Base-by-base conservation (phyloP, 2,113 vertebrate species). In the Aleadryas rufinucha region DNA sequence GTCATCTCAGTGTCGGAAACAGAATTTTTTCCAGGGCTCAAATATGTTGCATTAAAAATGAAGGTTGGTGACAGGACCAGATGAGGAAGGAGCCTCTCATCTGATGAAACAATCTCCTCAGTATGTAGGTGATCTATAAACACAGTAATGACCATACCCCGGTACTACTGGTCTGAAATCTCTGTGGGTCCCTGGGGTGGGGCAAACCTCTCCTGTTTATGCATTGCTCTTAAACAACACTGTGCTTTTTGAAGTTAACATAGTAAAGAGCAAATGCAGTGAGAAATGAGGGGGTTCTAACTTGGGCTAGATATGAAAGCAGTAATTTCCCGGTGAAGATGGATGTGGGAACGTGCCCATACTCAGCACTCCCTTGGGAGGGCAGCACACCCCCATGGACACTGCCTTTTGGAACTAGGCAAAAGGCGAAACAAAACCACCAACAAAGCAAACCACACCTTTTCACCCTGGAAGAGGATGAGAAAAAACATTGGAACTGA, bases 321-420 rank as follows among this genome's bases (percentile, higher is more conserved):
- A 6, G 30, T 15, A 3, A 22, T 66, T 59, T 89, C 39, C 72
- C 7, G 1, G 11, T 9, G 26, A 9, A 22, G 41, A 13, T 6
- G 19, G 63, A 37, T 3, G 9, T 13, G 33, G 20, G 49, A 61
- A 39, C 11, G 8, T 42, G 23, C 21, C 31, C 10, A 39, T 2
- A 1, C 30, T 26, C 5, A 1, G 31, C 54, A 44, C 1, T 1
- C n/a, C 42, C 5, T 1, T 33, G 23, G 0, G 14, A 93, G 44
- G 30, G 37, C 72, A 92, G 60, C 69, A 50, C 31, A 22, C 16
- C 42, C 41, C 47, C 35, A 19, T 0, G 2, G 41, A 45, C 24
- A 9, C 35, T 20, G 14, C 9, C 45, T 24, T 47, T 31, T 53
- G 41, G 10, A 77, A 37, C 45, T 15, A 47, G 3, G 5, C 18